Evolutionary conservation across 2,113 vertebrate species (phyloP), one percentile per base, ranked within the genome.

Genomic region (Egretta garzetta): DNA sequence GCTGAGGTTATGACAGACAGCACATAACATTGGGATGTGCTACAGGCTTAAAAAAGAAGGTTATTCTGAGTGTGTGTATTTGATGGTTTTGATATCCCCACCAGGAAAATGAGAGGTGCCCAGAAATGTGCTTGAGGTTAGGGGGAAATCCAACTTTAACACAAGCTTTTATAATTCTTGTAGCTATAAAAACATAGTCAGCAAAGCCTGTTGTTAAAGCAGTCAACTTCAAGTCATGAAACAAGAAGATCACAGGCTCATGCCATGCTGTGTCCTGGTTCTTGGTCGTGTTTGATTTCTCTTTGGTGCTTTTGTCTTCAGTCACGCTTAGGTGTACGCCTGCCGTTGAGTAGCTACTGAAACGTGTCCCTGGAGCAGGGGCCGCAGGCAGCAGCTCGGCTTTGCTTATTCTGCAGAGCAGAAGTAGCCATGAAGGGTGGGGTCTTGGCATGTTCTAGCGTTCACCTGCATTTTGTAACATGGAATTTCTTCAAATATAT

Each of bases 401-500:
- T 53, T 28, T 2, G 18, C 30, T 45, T 8, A 1, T 9, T 12
- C 6, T 7, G 37, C 37, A 23, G 83, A 52, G 67, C 37, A 35
- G 35, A 22, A 43, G 52, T 4, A 19, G 43, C 33, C 1, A 0
- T 7, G 30, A 45, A 14, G 24, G 24, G 10, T 2, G 18, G 22
- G 18, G 53, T 14, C 20, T 17, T 68, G 53, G 41, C 13, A 1
- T 4, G 2, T 50, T 28, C 19, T 28, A 2, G 37, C 1, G 0
- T 62, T 63, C 67, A 45, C 52, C 72, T 55, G 26, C 10, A 0
- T 56, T 70, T 60, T 28, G 24, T 35, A 66, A 43, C 45, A 2
- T 14, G 32, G n/a, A 26, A 28, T 87, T 68, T 75, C 45, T 80
- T 55, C 72, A 70, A 22, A 58, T 62, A 28, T 1, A 21, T 60